Base-by-base conservation (phyloP, 2,797 vertebrate species). In the Urosaurus nigricauda region DNA sequence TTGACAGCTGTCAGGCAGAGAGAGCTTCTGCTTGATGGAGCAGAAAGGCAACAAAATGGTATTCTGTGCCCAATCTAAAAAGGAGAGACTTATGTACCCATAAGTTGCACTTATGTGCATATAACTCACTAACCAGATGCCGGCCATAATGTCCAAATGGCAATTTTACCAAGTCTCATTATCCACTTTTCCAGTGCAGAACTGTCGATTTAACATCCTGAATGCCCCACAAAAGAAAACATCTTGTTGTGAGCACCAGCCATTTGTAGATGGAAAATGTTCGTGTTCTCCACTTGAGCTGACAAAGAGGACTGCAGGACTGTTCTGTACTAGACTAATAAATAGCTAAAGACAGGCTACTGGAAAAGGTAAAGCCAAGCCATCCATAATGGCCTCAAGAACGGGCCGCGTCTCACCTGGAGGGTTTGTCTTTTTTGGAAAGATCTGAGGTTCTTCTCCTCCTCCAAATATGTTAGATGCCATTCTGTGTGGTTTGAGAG, bases 381-480 rank as follows among this genome's bases (percentile, higher is more conserved):
- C n/a, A 56, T 21, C 37, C 83, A 58, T 40, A 65, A 40, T 21
- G 11, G 40, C 37, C 63, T 56, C 40, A 53, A 65, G 5, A 63
- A 65, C 0, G 53, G 26, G 1, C 5, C 51, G 19, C 68, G 37
- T 90, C 95, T 96, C 85, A 99, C 99, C 99, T 97, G 98, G 98
- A 90, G 99, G 99, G 89, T 99, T 99, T 93, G 98, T 97, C 94
- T 98, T 98, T 94, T 95, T 99, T 29, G 97, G 96, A 90, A 94
- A 56, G 40, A 88, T 97, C 87, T 98, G 97, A 73, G 97, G 85
- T 93, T 98, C 98, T 90, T 98, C 97, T 2, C 97, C 94, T 82
- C 97, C 93, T 85, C 97, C 97, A 89, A 99, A 99, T 91, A 99
- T 97, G 77, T 96, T 97, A 12, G 98, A 99, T 14, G 98, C 96